Conservation (phyloP, 2,888 invertebrate genomes). For the Heteromyza rotundicornis region DNA sequence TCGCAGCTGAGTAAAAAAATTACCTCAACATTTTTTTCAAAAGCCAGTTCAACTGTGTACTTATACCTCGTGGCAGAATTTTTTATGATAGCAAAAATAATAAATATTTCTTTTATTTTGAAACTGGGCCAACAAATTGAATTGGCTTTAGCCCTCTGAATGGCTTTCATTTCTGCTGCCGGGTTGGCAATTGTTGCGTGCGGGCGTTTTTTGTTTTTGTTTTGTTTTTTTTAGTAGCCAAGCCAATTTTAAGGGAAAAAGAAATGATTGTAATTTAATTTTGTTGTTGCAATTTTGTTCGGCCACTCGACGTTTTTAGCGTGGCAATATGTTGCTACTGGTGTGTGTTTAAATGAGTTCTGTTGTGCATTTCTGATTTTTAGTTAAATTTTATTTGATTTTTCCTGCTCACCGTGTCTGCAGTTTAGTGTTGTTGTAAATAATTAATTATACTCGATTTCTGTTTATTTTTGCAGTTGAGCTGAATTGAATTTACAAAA, state of each 20-base stretch:
- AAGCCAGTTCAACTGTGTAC: too few relatives aligned
- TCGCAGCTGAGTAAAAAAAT: too few relatives aligned
- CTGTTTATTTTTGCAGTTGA: constrained; percentile 37
- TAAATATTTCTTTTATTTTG: too few relatives aligned
- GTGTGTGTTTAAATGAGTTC: background rate
- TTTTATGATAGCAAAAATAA: too few relatives aligned
- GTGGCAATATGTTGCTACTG: background rate
- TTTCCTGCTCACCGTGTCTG: background rate
- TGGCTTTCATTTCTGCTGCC: too few relatives aligned
- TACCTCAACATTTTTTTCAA: too few relatives aligned
- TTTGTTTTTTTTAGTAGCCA: too few relatives aligned
- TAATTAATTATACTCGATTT: background rate
- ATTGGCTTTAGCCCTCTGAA: too few relatives aligned
- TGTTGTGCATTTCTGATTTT: background rate
- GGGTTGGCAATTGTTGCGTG: too few relatives aligned
- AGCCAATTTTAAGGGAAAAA: background rate
- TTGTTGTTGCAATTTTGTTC: constrained; percentile 2
- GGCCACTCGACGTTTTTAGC: background rate
- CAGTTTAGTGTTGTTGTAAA: background rate
- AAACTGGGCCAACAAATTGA: too few relatives aligned
- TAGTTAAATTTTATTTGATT: background rate
- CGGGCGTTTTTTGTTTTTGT: background rate
- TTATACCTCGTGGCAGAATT: too few relatives aligned
- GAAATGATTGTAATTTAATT: background rate
- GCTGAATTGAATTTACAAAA: constrained; percentile 27